Evolutionary conservation across 2,888 invertebrate species (phyloP), one percentile per base, ranked within the genome.

Genomic region (Drosophila lacicola): DNA sequence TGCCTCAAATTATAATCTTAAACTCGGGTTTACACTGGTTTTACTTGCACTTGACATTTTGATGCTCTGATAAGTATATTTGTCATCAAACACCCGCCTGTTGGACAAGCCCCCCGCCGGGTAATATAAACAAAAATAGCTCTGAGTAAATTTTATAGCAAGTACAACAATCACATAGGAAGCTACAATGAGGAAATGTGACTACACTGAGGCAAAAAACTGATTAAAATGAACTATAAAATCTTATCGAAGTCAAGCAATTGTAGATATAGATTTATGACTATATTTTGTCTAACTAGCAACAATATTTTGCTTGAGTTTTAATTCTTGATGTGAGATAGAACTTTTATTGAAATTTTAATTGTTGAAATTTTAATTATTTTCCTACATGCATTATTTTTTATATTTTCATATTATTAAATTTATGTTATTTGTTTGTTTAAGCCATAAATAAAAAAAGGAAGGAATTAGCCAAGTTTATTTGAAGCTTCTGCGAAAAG

Each of bases 91-190:
- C 64, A 39, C 51, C 25, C 39, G n/a, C 21, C 33, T 11, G 41
- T n/a, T 63, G 34, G 62, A 44, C 65, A 64, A 36, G 36, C 42
- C 65, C 21, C 54, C 14, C 17, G 29, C 37, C 33, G 1, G 21
- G 33, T 55, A 54, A 58, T 58, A 55, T 55, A 14, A 58, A 55
- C 56, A 54, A 10, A 58, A 55, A 54, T 53, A 65, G 37, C 44
- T 14, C 36, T 64, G 50, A 51, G 36, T 44, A 45, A 41, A 55
- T 42, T 6, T 6, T 42, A 2, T 42, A 44, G 14, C 14, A 33
- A 17, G 33, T 6, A 14, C 39, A 36, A 64, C 65, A 41, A 29
- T 44, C 37, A 53, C 33, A 51, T 50, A 25, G 65, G 6, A 36
- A 64, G 25, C 41, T 21, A 33, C 19, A 49, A 19, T 14, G 29